phyloP scores from a whole-genome alignment of 2,797 vertebrate species.

The Acanthiza pusilla region DNA sequence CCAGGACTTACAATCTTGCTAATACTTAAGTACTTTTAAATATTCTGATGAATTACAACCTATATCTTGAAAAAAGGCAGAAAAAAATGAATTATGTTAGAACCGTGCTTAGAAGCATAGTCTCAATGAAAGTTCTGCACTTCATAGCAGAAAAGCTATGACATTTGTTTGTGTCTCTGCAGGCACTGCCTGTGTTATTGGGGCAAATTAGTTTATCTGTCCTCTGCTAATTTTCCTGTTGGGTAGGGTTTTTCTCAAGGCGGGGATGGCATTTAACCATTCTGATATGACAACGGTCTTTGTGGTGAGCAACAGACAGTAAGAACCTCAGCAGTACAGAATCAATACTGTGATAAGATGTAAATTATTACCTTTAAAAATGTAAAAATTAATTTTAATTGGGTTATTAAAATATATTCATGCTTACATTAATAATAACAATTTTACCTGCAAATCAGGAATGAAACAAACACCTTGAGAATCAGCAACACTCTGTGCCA shows the following conservation, averaged over 20 bases:
- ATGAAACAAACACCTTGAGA: slow-evolving; percentile 94
- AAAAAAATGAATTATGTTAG: neutral
- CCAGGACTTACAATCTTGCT: neutral
- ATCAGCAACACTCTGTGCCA: slow-evolving; percentile 84
- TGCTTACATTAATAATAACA: neutral
- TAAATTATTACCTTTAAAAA: neutral
- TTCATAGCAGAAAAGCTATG: neutral
- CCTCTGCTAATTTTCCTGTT: neutral
- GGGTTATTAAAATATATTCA: neutral
- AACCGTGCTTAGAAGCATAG: neutral
- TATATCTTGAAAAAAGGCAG: neutral
- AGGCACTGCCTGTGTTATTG: neutral
- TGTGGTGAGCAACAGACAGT: neutral
- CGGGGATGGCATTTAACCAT: neutral
- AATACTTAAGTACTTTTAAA: neutral
- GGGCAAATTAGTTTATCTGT: neutral
- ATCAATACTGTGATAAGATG: neutral
- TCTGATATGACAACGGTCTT: neutral
- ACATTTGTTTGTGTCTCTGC: neutral
- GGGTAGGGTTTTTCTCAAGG: neutral
- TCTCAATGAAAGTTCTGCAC: neutral
- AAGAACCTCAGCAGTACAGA: neutral
- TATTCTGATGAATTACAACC: neutral
- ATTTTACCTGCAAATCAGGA: slow-evolving; percentile 91
- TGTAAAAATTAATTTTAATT: neutral